Base-by-base conservation (phyloP, 1,140 invertebrate genomes). In the Drosophila seguyi region DNA sequence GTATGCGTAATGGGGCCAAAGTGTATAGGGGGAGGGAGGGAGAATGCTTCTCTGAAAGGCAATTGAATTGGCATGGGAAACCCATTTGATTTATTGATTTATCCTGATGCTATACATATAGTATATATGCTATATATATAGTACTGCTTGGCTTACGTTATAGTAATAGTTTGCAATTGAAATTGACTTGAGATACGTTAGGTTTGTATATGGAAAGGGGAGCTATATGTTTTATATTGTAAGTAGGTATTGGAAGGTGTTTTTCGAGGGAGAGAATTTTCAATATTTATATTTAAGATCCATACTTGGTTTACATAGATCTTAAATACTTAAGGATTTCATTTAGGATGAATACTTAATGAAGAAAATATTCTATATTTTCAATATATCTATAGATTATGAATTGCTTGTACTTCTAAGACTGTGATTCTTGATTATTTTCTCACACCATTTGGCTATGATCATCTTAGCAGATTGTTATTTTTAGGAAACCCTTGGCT, bases 1-100 rank as follows among this genome's bases (percentile, higher is more conserved):
- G 67, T 36, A 42, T 47, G 25, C 56, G 39, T 72, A 61, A 47
- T 74, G 59, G 41, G 31, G 25, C 20, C 16, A n/a, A 22, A 59
- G 18, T 42, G 31, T 53, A 22, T n/a, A n/a, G n/a, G n/a, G n/a
- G n/a, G n/a, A 20, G 14, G 52, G 20, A 16, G 22, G 22, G 18
- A 14, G 20, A 31, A 39, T 58, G 5, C 22, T 36, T 13, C 18
- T 44, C 38, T 34, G n/a, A 65, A 36, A 55, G 29, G 45, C 53
- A 41, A 42, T 56, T 56, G 36, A 55, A 55, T 55, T 55, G 52
- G 34, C 52, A 38, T 38, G 52, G 52, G 52, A 55, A 53, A 55
- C 8, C 52, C 14, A 38, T 55, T 55, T 55, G 52, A 55, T 55
- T 55, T 55, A 55, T 55, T 55, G 52, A 55, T 55, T 55, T 38